Conservation (phyloP, 1,140 invertebrate genomes). For the Ceratosolen fusciceps region DNA sequence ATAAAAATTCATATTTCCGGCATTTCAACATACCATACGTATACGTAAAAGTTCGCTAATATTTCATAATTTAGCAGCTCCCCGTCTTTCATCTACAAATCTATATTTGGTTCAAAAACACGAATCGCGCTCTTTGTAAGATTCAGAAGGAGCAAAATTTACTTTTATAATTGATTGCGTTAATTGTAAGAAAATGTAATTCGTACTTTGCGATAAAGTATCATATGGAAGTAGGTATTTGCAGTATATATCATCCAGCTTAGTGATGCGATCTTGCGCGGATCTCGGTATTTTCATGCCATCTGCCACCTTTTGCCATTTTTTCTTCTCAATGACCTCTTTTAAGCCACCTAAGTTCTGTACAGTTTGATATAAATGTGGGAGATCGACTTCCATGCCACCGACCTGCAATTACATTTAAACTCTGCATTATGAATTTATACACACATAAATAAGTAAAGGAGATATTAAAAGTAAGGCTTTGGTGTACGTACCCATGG, state of each 20-base stretch:
- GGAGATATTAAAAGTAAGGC: neutral
- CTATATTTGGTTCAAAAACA: no score
- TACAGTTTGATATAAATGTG: conserved; percentile 88
- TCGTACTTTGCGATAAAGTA: conserved; percentile 79
- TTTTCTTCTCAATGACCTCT: conserved; percentile 91
- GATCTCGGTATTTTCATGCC: conserved; percentile 88
- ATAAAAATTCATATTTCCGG: conserved; percentile 35
- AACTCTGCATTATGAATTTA: no score
- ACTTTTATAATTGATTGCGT: neutral
- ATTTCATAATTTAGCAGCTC: no score
- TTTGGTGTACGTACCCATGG: conserved; percentile 77
- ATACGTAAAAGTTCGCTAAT: no score
- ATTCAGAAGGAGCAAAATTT: no score
- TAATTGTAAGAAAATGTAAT: conserved; percentile 12
- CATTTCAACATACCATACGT: no score
- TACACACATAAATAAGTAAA: neutral
- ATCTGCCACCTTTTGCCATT: conserved; percentile 91
- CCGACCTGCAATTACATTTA: conserved; percentile 76
- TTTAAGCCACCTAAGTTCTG: conserved; percentile 89
- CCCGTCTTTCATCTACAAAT: no score
- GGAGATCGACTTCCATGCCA: conserved; percentile 91
- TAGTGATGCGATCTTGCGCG: conserved; percentile 86
- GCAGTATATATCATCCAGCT: conserved; percentile 93
- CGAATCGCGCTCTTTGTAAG: no score
- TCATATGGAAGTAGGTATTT: conserved; percentile 95